Evolutionary conservation across 2,797 vertebrate species (phyloP).

Genomic region (Sarcoramphus papa): DNA sequence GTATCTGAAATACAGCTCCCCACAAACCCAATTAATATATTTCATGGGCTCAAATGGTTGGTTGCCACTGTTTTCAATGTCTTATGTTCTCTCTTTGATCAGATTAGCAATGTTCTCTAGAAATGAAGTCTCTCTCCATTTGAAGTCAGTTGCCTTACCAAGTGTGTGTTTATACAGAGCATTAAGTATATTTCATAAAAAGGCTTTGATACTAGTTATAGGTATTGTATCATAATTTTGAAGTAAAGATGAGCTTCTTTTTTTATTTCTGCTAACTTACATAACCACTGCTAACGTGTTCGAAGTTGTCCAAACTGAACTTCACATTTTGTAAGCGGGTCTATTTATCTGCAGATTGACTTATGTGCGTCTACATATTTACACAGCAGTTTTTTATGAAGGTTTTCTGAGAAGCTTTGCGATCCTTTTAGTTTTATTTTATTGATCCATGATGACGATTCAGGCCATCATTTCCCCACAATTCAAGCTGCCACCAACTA

Average conservation of each 20-base stretch:
- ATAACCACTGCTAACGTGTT: rapidly evolving
- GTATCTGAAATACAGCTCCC: neutral
- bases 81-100: neutral
- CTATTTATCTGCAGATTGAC: neutral
- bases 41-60: neutral
- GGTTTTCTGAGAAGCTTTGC: neutral
- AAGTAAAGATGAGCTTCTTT: neutral
- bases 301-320: neutral
- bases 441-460: neutral
- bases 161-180: neutral
- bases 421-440: neutral
- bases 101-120: neutral
- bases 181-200: neutral
- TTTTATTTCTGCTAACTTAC: neutral
- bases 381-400: neutral
- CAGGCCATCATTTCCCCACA: neutral
- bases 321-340: neutral
- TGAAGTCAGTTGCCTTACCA: neutral
- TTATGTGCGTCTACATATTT: neutral
- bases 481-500: neutral
- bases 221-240: neutral
- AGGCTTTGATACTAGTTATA: neutral
- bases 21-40: neutral
- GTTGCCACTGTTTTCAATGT: neutral
- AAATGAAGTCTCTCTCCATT: neutral